Evolutionary conservation across 2,888 invertebrate genomes (phyloP), one percentile per base, ranked within the genome.

Genomic region (Lycophotia porphyrea): DNA sequence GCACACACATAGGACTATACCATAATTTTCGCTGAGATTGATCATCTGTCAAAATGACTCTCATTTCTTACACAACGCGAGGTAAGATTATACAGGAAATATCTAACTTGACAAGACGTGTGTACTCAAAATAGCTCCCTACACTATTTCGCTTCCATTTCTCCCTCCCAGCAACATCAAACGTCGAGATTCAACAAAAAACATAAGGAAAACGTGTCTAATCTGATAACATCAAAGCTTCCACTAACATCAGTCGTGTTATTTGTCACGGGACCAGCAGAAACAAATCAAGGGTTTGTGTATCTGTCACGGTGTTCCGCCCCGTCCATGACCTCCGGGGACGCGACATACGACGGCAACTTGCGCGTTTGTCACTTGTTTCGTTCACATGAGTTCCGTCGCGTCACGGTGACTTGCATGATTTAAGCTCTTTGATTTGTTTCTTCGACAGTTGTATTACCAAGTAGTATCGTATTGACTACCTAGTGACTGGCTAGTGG

Each of bases 261-360:
- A 90, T 89, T 89, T 89, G 87, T 88, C 89, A 82, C 74, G 82
- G 86, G 76, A 87, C 84, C 83, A 87, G 87, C 88, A 89, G 88
- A 88, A 91, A 92, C 92, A 92, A 93, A 92, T 92, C 93, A 91
- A 89, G 90, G 84, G 83, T 78, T 78, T 91, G 91, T 91, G 91
- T 93, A 91, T 92, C 91, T 91, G 90, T 90, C 89, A 80, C 86
- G 81, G 75, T 63, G n/a, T 27, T 27, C 39, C 63, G 18, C 15
- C 36, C 8, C 9, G n/a, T 9, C 4, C 39, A 63, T 27, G 63
- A 27, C 63, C 39, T 63, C 63, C 1, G 39, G 9, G 5, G n/a
- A 27, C 18, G 39, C 63, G 15, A n/a, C 8, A 15, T 39, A 15
- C 2, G n/a, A 39, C 8, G n/a, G 39, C 4, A 39, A 39, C n/a